A percentile compares a stretch with the other conserved stretches of the same genome.
These are phyloP conservation scores for Xestia c-nigrum DNA, from an alignment of 2,888 invertebrate species.

Conservation along the genomic window DNA sequence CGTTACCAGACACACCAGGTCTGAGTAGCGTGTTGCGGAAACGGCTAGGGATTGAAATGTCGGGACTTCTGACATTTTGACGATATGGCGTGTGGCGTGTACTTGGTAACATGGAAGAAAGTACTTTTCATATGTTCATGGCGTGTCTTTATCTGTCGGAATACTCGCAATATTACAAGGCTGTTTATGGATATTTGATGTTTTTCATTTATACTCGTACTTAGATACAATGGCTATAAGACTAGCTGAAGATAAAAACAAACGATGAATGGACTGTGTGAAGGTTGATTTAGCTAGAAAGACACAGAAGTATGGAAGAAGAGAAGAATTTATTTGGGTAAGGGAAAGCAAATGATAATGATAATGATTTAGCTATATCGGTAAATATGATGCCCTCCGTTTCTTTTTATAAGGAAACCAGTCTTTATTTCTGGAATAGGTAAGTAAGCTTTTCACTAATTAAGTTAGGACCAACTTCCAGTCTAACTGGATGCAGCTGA, in stretches of 20 bases:
- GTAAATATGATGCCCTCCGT: background rate
- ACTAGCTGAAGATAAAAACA: too few species aligned
- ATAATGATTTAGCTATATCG: background rate
- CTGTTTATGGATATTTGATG: conserved; percentile 19
- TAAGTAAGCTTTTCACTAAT: background rate
- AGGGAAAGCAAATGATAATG: too few species aligned
- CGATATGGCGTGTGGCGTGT: conserved; percentile 28
- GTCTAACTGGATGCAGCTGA: background rate
- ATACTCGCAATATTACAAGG: conserved; percentile 24
- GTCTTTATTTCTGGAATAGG: background rate
- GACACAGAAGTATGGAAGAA: too few species aligned
- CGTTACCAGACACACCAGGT: conserved; percentile 7
- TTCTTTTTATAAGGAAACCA: background rate
- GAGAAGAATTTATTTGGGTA: too few species aligned
- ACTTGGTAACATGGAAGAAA: conserved; percentile 48
- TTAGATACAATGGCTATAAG: background rate
- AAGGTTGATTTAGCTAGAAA: too few species aligned
- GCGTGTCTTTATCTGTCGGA: conserved; percentile 22
- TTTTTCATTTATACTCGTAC: background rate
- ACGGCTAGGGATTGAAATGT: conserved; percentile 59
- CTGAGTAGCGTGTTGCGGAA: conserved; percentile 46
- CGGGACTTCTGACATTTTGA: conserved; percentile 61
- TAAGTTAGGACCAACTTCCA: background rate
- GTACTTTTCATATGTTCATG: conserved; percentile 41
- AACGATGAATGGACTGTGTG: too few species aligned